phyloP scores from a whole-genome alignment of 2,888 invertebrate species.

The Nebria brevicollis region DNA sequence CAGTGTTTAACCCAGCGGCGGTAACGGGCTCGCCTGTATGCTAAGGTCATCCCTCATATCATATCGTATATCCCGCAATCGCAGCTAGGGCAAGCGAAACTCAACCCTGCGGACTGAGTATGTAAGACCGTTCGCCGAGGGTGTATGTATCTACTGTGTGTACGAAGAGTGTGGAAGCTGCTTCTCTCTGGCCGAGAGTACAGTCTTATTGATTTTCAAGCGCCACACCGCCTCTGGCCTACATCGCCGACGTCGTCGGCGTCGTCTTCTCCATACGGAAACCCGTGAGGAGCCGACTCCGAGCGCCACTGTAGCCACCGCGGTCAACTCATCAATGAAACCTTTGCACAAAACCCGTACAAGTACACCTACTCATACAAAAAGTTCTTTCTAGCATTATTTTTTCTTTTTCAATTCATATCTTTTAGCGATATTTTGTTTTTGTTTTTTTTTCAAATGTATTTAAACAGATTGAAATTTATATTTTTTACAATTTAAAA shows the following conservation, averaged over 20 bases:
- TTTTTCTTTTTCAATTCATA: too few relatives aligned
- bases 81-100: conserved; percentile 16
- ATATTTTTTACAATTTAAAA: too few relatives aligned
- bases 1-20: conserved; percentile 4
- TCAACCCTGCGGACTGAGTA: background rate
- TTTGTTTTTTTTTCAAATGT: too few relatives aligned
- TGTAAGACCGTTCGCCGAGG: background rate
- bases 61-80: conserved; percentile 24
- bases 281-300: conserved; percentile 63
- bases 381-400: too few relatives aligned
- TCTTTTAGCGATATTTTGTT: too few relatives aligned
- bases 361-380: background rate
- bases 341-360: background rate
- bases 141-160: background rate
- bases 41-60: conserved; percentile 41
- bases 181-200: conserved; percentile 10
- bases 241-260: conserved; percentile 66
- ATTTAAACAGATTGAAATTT: too few relatives aligned
- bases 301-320: conserved; percentile 59
- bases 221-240: conserved; percentile 22
- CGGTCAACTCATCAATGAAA: conserved; percentile 4
- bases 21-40: conserved; percentile 8
- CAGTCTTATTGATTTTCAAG: conserved; percentile 28
- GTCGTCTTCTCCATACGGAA: conserved; percentile 64
- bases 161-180: background rate